Percentiles rank a stretch among this genome's conserved stretches.
phyloP scores from a whole-genome alignment of 2,113 vertebrate species.

The Ptychochromis oligacanthus region DNA sequence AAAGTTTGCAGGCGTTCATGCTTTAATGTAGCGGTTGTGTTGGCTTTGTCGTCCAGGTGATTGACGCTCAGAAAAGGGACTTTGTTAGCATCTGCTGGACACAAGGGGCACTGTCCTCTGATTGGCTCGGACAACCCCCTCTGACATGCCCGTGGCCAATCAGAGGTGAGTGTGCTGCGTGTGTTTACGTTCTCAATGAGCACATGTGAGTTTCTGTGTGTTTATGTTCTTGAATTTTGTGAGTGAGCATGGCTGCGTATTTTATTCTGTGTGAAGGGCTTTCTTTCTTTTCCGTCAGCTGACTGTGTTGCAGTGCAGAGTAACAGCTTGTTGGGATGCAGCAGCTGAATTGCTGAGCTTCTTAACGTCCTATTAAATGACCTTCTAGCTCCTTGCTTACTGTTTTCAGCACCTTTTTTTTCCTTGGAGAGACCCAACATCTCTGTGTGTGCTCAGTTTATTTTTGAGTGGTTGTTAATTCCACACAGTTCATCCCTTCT shows the following conservation, averaged over 20 bases:
- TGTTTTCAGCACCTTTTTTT: neutral
- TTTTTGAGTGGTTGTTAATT: neutral
- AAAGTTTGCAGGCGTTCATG: slow-evolving; percentile 18
- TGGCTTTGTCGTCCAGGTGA: slow-evolving; percentile 79
- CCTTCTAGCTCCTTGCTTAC: slow-evolving; percentile 5
- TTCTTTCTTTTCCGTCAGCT: neutral
- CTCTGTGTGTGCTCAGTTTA: neutral
- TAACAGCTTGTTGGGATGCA: slow-evolving; percentile 14
- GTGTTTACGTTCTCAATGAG: slow-evolving; percentile 5
- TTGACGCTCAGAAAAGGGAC: slow-evolving; percentile 74
- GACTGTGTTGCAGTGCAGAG: neutral
- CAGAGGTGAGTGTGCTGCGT: slow-evolving; percentile 81
- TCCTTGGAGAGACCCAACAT: neutral
- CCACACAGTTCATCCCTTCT: neutral
- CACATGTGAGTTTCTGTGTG: slow-evolving; percentile 1
- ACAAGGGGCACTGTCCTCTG: slow-evolving; percentile 84
- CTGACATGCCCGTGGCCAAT: slow-evolving; percentile 87
- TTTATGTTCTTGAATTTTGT: neutral
- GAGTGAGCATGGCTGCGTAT: neutral
- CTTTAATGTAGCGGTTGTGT: slow-evolving; percentile 68
- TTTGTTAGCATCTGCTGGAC: slow-evolving; percentile 75
- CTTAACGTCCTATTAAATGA: slow-evolving; percentile 24
- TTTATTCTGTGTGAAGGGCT: neutral
- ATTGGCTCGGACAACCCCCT: slow-evolving; percentile 83
- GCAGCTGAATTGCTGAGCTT: slow-evolving; percentile 46